These are phyloP conservation scores for Delichon dasypus DNA, from an alignment of 2,797 vertebrate species.

Conservation along the genomic window DNA sequence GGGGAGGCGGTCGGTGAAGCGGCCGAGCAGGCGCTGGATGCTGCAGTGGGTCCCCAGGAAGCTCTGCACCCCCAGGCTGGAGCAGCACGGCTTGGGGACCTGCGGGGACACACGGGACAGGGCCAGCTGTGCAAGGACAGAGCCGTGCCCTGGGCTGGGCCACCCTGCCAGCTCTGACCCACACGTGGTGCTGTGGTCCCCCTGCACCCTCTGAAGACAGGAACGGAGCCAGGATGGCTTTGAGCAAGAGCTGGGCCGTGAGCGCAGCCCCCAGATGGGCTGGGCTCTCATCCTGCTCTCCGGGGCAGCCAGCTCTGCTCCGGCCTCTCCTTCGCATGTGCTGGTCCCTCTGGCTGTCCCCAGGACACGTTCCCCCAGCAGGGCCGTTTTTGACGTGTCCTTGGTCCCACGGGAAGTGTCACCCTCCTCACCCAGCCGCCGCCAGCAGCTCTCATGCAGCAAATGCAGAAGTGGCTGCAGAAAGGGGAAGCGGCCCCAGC, in stretches of 20 bases:
- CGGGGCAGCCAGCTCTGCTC: neutral
- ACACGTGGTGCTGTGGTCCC: fast-evolving
- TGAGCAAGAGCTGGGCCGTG: neutral
- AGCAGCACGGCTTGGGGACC: conserved; percentile 22
- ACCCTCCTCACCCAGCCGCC: fast-evolving
- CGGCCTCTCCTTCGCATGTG: fast-evolving
- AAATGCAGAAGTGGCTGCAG: neutral
- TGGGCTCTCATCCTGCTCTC: neutral
- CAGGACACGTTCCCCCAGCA: fast-evolving
- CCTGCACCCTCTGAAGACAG: fast-evolving
- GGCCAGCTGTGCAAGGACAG: fast-evolving
- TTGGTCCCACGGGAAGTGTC: neutral
- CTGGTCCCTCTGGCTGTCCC: neutral
- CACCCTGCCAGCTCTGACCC: neutral
- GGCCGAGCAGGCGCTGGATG: conserved; percentile 67
- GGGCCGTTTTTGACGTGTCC: fast-evolving
- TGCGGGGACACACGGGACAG: neutral
- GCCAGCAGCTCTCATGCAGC: fast-evolving
- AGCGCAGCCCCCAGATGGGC: neutral
- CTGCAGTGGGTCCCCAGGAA: conserved; percentile 66
- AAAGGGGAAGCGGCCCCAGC: neutral
- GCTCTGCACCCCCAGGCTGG: neutral
- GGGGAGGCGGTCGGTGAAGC: conserved; percentile 53
- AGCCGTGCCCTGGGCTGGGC: neutral
- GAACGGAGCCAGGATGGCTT: neutral